A percentile compares a stretch with the other conserved stretches of the same genome.
Evolutionary conservation across 37 sponge, comb jelly and placozoan species (phyloP).

Genomic region (Oscarella lobularis): DNA sequence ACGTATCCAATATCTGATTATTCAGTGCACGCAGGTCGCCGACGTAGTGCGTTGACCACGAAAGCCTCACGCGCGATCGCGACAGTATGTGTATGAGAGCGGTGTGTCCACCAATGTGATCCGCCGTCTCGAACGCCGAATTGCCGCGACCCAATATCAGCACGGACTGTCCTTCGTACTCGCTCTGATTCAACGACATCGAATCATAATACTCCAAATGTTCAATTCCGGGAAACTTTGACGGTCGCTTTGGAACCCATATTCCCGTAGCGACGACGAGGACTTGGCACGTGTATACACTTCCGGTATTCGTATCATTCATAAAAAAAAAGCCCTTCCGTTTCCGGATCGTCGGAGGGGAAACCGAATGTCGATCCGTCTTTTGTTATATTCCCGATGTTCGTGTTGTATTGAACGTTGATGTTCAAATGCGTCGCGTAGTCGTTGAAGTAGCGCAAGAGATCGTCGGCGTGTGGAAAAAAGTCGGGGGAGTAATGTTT

Average conservation of each 20-base stretch:
- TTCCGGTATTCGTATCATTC: constrained; percentile 20
- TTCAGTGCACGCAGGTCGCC: constrained; percentile 90
- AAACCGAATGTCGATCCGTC: background rate
- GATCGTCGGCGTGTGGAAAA: constrained; percentile 80
- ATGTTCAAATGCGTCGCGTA: constrained; percentile 52
- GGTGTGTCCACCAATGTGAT: constrained; percentile 54
- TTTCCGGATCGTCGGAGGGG: too few relatives aligned
- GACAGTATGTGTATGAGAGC: constrained; percentile 82
- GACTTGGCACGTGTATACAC: constrained; percentile 30
- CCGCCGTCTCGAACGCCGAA: constrained; percentile 91
- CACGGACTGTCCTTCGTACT: constrained; percentile 66
- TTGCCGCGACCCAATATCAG: constrained; percentile 92
- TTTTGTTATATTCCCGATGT: constrained; percentile 34
- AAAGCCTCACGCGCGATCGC: constrained; percentile 57
- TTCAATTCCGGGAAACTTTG: constrained; percentile 36
- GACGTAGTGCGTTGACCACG: constrained; percentile 94
- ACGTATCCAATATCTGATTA: constrained; percentile 75
- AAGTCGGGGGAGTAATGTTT: constrained; percentile 73
- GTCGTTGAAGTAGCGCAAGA: constrained; percentile 26
- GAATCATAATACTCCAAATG: constrained; percentile 66
- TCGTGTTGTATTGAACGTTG: constrained; percentile 70
- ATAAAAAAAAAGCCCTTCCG: constrained; percentile 39
- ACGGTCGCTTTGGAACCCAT: constrained; percentile 56
- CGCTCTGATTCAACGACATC: constrained; percentile 50
- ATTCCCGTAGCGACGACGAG: constrained; percentile 61